These are phyloP conservation scores for Oscarella lobularis DNA, from an alignment of 37 sponge, comb jelly and placozoan species.

Conservation along the genomic window DNA sequence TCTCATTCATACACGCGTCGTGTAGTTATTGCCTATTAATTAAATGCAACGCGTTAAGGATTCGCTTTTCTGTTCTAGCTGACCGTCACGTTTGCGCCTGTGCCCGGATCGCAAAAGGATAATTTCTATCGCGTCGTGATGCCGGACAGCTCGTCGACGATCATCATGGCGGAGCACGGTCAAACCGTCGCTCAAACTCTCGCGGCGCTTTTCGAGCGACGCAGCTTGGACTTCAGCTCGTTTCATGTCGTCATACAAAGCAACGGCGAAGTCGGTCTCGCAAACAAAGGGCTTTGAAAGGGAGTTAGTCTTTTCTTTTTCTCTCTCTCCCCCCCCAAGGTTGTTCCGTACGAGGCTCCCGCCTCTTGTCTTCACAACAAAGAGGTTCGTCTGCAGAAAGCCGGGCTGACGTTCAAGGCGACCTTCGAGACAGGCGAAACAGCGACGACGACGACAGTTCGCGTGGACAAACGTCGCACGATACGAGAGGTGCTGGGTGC, in stretches of 20 bases:
- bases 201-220: neutral
- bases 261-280: conserved; percentile 3
- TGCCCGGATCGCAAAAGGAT: neutral
- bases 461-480: neutral
- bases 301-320: neutral
- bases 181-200: neutral
- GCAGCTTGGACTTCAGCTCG: neutral
- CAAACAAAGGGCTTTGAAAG: no score
- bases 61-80: no score
- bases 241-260: neutral
- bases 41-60: no score
- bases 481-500: neutral
- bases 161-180: neutral
- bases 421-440: no score
- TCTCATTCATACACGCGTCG: no score
- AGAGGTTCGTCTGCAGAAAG: neutral
- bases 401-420: neutral
- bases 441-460: neutral
- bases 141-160: conserved; percentile 6
- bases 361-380: neutral
- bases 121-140: neutral
- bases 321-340: neutral
- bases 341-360: neutral
- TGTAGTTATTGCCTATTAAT: no score
- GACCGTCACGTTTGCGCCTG: neutral